Evolutionary conservation across 2,113 vertebrate genomes (phyloP).

Genomic region (Plotosus lineatus): DNA sequence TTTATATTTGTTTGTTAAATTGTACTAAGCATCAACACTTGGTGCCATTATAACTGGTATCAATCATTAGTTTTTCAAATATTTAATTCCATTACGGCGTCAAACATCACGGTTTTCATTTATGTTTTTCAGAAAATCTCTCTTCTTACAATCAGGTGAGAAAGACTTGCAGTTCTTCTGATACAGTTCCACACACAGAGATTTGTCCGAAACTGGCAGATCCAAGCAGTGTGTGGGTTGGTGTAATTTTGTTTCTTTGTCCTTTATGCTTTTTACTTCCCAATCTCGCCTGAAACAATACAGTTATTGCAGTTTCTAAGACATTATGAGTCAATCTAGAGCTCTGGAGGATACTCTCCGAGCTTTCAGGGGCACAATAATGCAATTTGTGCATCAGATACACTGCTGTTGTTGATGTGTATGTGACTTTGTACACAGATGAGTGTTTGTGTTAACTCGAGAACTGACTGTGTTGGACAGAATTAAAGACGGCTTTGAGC

Average conservation of each 20-base stretch:
- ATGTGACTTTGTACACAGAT: slow-evolving; percentile 11
- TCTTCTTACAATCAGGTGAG: slow-evolving; percentile 8
- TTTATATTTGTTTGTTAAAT: background rate
- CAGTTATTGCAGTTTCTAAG: slow-evolving; percentile 22
- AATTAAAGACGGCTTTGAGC: background rate
- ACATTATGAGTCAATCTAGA: slow-evolving; percentile 41
- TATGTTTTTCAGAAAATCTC: slow-evolving; percentile 6
- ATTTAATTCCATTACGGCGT: slow-evolving; percentile 7
- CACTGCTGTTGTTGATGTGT: background rate
- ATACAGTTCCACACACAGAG: slow-evolving; percentile 1
- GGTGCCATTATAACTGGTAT: background rate
- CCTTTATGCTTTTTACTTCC: slow-evolving; percentile 49
- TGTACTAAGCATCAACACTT: background rate
- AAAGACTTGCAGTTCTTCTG: background rate
- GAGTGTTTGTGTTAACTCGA: slow-evolving; percentile 11
- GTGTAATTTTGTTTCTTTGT: slow-evolving; percentile 42
- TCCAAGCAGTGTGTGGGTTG: slow-evolving; percentile 42
- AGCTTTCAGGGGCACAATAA: slow-evolving; percentile 45
- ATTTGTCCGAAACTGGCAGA: slow-evolving; percentile 22
- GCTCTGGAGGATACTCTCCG: slow-evolving; percentile 13
- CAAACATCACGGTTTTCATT: slow-evolving; percentile 24
- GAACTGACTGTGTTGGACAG: background rate
- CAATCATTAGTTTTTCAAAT: background rate
- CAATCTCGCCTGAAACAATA: slow-evolving; percentile 42
- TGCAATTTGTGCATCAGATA: slow-evolving; percentile 46